Conservation (phyloP, 2,113 vertebrate species). For the Plectropomus leopardus region DNA sequence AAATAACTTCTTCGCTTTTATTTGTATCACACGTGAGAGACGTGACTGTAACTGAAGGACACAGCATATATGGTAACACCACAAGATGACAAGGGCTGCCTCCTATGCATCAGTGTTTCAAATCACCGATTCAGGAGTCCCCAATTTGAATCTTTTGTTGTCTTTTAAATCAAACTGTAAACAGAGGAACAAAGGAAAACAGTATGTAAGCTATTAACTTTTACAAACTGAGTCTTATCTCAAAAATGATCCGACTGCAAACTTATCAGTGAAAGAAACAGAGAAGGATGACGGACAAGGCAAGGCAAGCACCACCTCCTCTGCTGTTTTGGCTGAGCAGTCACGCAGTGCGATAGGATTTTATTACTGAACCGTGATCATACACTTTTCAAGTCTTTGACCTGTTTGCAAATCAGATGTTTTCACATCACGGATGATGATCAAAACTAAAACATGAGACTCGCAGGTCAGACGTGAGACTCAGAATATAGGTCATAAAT, state of each 20-base stretch:
- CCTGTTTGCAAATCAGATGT: not conserved
- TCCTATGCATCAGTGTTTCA: not conserved
- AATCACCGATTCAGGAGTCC: not conserved
- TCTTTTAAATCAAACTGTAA: not conserved
- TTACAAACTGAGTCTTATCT: not conserved
- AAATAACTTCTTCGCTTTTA: not conserved
- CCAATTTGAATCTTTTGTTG: not conserved
- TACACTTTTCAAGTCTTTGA: not conserved
- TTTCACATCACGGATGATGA: not conserved
- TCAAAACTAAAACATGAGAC: not conserved
- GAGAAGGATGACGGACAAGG: not conserved
- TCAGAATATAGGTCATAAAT: not conserved
- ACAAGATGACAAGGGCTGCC: not conserved
- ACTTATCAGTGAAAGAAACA: not conserved
- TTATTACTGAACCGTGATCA: not conserved
- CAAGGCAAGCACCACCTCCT: not conserved
- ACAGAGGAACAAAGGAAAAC: not conserved
- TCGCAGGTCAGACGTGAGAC: not conserved
- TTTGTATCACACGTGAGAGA: not conserved
- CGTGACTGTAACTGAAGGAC: not conserved
- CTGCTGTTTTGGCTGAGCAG: not conserved
- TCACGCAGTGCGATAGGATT: not conserved
- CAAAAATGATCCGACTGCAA: too few species aligned
- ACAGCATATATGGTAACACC: not conserved
- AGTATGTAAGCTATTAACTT: not conserved